Conservation (phyloP, 2,888 invertebrate species). For the Synanthedon tipuliformis region DNA sequence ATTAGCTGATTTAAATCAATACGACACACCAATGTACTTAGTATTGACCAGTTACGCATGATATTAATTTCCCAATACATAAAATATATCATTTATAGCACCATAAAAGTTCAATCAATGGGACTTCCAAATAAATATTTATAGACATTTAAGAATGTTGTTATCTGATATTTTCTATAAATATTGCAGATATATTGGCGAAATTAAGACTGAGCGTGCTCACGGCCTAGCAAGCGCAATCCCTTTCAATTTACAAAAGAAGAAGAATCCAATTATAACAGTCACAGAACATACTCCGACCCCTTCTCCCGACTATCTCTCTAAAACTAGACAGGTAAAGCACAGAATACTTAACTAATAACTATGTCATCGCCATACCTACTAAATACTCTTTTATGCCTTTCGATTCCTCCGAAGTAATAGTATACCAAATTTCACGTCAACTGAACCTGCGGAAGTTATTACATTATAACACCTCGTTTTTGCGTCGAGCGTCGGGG, state of each 20-base stretch:
- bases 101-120: too few species aligned
- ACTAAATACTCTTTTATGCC: not conserved
- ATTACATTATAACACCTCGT: too few species aligned
- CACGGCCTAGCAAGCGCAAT: conserved; percentile 65
- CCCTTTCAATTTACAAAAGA: conserved; percentile 68
- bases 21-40: too few species aligned
- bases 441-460: too few species aligned
- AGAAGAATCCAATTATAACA: conserved; percentile 94
- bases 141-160: not conserved
- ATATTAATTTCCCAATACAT: too few species aligned
- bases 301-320: conserved; percentile 87
- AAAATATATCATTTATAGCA: too few species aligned
- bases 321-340: conserved; percentile 72
- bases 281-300: conserved; percentile 96
- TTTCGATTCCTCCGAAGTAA: too few species aligned
- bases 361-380: too few species aligned
- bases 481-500: too few species aligned
- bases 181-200: conserved; percentile 76
- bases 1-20: too few species aligned
- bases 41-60: too few species aligned
- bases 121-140: not conserved
- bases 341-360: not conserved
- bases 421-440: too few species aligned
- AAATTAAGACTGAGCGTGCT: conserved; percentile 73
- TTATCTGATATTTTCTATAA: not conserved